Evolutionary conservation across 2,888 invertebrate genomes (phyloP).

Genomic region (Archaeoteleia sp.): DNA sequence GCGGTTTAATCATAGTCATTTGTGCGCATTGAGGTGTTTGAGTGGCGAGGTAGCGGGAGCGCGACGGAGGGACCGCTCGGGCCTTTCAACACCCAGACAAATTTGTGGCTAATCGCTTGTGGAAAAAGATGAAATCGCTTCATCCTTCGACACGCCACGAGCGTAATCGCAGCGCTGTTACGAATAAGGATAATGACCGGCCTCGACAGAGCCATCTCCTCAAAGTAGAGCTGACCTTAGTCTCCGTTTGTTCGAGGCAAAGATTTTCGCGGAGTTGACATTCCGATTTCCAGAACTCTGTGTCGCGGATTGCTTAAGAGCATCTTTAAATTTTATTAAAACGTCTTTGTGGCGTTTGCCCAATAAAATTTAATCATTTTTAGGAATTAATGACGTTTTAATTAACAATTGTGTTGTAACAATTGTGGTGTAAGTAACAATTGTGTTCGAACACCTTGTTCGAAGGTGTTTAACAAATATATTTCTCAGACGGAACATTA

Average conservation of each 20-base stretch:
- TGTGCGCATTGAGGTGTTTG: slow-evolving; percentile 15
- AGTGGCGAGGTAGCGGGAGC: slow-evolving; percentile 5
- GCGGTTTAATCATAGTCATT: slow-evolving; percentile 39
- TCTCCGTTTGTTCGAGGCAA: slow-evolving; percentile 5
- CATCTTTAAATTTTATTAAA: no score
- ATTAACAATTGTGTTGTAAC: no score
- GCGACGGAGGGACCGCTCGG: slow-evolving; percentile 9
- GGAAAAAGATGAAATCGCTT: slow-evolving; percentile 36
- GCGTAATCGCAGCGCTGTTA: slow-evolving; percentile 22
- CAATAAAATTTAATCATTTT: no score
- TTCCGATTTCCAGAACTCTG: no score
- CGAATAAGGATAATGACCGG: slow-evolving; percentile 27
- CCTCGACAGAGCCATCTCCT: slow-evolving; percentile 5
- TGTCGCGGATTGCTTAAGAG: no score
- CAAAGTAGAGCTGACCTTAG: slow-evolving; percentile 2
- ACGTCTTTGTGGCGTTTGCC: no score
- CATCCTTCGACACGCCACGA: slow-evolving; percentile 32
- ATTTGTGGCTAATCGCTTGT: slow-evolving; percentile 39
- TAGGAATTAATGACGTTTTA: no score
- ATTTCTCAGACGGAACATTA: no score
- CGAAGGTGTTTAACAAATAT: no score
- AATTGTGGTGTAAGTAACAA: no score
- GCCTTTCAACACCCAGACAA: slow-evolving; percentile 28
- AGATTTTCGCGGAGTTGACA: not conserved
- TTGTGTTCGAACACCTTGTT: no score